phyloP scores from a whole-genome alignment of 1,140 invertebrate genomes.

The Sinonovacula constricta region DNA sequence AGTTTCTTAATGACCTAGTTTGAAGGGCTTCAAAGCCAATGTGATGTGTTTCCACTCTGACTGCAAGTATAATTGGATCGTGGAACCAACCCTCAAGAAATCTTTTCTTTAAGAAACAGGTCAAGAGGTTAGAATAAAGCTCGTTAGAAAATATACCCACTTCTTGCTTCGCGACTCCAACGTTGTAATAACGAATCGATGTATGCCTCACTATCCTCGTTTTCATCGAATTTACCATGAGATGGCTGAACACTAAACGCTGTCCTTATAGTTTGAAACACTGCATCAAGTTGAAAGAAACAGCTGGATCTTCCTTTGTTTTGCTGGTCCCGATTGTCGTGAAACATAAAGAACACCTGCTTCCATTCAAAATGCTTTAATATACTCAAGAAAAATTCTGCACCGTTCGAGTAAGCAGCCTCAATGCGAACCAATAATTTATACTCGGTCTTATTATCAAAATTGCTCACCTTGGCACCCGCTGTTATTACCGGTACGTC shows the following conservation, averaged over 20 bases:
- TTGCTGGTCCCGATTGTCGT: not conserved
- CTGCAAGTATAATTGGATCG: too few relatives aligned
- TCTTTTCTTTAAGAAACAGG: too few relatives aligned
- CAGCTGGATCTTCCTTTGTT: not conserved
- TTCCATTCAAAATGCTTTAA: not conserved
- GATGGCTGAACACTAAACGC: not conserved
- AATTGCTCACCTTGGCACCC: not conserved
- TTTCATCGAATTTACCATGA: not conserved
- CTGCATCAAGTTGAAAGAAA: not conserved
- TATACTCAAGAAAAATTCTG: not conserved
- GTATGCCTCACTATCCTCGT: not conserved
- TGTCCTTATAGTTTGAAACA: not conserved
- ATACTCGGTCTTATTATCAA: slow-evolving; percentile 1
- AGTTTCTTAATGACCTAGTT: too few relatives aligned
- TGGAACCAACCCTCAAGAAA: too few relatives aligned
- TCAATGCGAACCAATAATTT: not conserved
- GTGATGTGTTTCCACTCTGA: too few relatives aligned
- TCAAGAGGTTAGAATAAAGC: too few relatives aligned
- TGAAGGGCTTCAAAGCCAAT: too few relatives aligned
- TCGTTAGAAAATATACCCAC: too few relatives aligned
- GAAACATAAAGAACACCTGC: not conserved
- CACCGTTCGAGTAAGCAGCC: not conserved
- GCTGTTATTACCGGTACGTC: slow-evolving; percentile 83
- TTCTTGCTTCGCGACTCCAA: too few relatives aligned
- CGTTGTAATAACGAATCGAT: too few relatives aligned